Evolutionary conservation across 2,113 vertebrate genomes (phyloP).

Genomic region (Anoura caudifer): DNA sequence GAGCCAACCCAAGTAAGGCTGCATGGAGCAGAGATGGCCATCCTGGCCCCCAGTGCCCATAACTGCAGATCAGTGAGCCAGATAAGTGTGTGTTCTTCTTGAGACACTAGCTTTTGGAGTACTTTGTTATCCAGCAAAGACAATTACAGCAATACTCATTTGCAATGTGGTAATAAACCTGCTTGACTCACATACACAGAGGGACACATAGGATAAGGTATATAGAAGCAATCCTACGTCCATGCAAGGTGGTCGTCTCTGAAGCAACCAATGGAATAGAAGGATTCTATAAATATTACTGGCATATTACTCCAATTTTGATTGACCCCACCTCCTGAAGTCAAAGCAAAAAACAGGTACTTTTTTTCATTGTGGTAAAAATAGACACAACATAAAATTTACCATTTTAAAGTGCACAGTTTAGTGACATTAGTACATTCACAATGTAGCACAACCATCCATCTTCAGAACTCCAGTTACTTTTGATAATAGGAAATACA

Average conservation of each 20-base stretch:
- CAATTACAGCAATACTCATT: not conserved
- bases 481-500: constrained; percentile 3
- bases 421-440: not conserved
- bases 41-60: not conserved
- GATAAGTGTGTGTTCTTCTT: not conserved
- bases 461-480: not conserved
- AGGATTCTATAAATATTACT: not conserved
- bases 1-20: not conserved
- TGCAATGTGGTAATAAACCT: not conserved
- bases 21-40: not conserved
- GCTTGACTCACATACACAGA: not conserved
- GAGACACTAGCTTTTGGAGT: not conserved
- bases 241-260: not conserved
- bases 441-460: rapidly evolving
- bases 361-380: not conserved
- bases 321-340: not conserved
- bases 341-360: not conserved
- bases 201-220: too few species aligned
- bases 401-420: not conserved
- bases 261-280: not conserved
- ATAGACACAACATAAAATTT: not conserved
- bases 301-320: not conserved
- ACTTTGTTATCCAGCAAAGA: not conserved
- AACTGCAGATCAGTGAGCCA: not conserved
- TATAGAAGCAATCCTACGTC: not conserved